Base-by-base conservation (phyloP, 2,113 vertebrate species). In the Alectura lathami region DNA sequence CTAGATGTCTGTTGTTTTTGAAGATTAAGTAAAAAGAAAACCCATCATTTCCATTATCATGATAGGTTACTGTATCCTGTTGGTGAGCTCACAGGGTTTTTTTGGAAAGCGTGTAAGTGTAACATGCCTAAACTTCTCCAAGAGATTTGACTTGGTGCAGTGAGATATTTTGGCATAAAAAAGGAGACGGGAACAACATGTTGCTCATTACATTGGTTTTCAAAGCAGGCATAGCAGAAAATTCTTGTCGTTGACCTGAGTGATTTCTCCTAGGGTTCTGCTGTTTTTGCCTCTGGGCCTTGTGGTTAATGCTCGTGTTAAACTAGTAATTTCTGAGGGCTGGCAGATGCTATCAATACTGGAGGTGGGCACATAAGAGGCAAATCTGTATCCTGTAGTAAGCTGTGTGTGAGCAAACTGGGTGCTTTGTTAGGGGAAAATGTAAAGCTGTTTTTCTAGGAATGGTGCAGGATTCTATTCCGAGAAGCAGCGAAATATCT, bases 391-490 rank as follows among this genome's bases (percentile, higher is more conserved):
- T 67, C 48, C 67, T 7, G 0, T 20, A 16, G n/a, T 13, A 6
- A 26, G 4, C 13, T 38, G 30, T 45, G 8, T 43, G 5, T 0
- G 0, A 54, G 34, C 68, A n/a, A 54, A 47, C 47, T 16, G 53
- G 10, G 48, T 15, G 3, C 72, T 86, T 92, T 13, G 6, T 45
- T 36, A 40, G 10, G 79, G 73, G 60, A 23, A 53, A 89, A 22
- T 17, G 5, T 38, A 68, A 80, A 17, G 66, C 82, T 47, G 59
- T 32, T 95, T 95, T 94, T 90, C 91, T 56, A 85, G 95, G 92
- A 90, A 90, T 7, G 42, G 59, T 27, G 26, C 80, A 75, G 56
- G 73, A 15, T 74, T 83, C 93, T 94, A 89, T 96, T 93, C 89
- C 2, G 66, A 82, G 91, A 60, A 47, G 48, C 70, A 6, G 70